Percentiles rank a stretch among this genome's conserved stretches.
These are phyloP conservation scores for Incurvaria masculella DNA, from an alignment of 2,888 invertebrate species.

Conservation along the genomic window DNA sequence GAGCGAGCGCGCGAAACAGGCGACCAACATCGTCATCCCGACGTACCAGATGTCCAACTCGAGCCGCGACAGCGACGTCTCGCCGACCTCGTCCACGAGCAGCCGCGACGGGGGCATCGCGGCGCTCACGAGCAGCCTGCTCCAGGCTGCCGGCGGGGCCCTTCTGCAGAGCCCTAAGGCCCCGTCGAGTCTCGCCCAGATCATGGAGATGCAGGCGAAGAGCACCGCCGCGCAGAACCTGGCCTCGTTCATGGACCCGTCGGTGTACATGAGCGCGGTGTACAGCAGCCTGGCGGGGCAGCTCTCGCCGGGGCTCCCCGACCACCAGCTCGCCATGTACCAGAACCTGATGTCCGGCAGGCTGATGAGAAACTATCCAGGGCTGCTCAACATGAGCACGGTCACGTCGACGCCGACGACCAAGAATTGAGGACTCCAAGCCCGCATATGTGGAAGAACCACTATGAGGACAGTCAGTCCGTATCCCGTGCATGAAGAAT, in stretches of 20 bases:
- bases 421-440: slow-evolving; percentile 29
- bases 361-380: slow-evolving; percentile 35
- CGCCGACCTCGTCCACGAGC: slow-evolving; percentile 30
- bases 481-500: too few relatives aligned
- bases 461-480: too few relatives aligned
- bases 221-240: slow-evolving; percentile 19
- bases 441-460: too few relatives aligned
- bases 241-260: slow-evolving; percentile 33
- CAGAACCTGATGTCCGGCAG: slow-evolving; percentile 36
- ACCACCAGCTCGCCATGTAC: slow-evolving; percentile 40
- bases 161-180: slow-evolving; percentile 16
- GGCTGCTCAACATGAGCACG: slow-evolving; percentile 30
- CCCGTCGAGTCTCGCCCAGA: slow-evolving; percentile 21
- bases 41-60: slow-evolving; percentile 31
- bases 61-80: slow-evolving; percentile 25
- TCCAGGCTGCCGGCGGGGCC: slow-evolving; percentile 18
- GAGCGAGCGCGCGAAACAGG: background rate
- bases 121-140: slow-evolving; percentile 18
- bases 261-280: slow-evolving; percentile 36
- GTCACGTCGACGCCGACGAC: slow-evolving; percentile 36
- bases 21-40: slow-evolving; percentile 31
- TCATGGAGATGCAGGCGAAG: slow-evolving; percentile 27
- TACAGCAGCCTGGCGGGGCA: slow-evolving; percentile 37
- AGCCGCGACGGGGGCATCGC: slow-evolving; percentile 21
- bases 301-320: slow-evolving; percentile 27